Conservation (phyloP, 2,888 invertebrate genomes). For the Nasonovia ribisnigri region DNA sequence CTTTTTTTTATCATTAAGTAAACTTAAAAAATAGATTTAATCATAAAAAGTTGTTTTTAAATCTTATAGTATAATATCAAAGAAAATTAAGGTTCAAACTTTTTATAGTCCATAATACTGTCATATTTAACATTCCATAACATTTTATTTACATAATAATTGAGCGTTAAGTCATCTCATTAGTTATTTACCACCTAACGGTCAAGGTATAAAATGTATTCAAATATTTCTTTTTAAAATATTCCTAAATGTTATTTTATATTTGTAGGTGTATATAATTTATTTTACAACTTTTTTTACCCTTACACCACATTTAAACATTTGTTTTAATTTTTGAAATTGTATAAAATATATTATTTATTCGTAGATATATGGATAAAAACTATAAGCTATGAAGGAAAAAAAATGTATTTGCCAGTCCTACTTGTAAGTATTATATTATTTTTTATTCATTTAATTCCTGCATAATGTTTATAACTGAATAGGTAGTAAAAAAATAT, state of each 20-base stretch:
- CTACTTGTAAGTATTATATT: neutral
- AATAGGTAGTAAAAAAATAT: neutral
- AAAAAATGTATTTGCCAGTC: neutral
- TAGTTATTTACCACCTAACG: neutral
- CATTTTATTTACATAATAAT: conserved; percentile 35
- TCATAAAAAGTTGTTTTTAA: neutral
- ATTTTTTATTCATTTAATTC: no score
- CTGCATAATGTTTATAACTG: neutral
- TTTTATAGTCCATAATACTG: neutral
- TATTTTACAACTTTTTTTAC: neutral
- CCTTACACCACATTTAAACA: neutral
- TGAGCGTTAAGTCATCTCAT: neutral
- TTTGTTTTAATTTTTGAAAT: neutral
- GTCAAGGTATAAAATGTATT: neutral
- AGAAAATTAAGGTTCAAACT: neutral
- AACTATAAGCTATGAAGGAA: neutral
- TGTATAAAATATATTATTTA: neutral
- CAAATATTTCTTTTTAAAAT: neutral
- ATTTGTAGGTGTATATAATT: neutral
- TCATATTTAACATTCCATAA: neutral
- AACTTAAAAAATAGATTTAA: neutral
- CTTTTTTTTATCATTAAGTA: neutral
- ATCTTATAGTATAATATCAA: neutral
- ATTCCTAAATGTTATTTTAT: neutral
- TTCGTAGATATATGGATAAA: neutral